Evolutionary conservation across 2,888 invertebrate genomes (phyloP), one percentile per base, ranked within the genome.

Genomic region (Geotrupes spiniger): DNA sequence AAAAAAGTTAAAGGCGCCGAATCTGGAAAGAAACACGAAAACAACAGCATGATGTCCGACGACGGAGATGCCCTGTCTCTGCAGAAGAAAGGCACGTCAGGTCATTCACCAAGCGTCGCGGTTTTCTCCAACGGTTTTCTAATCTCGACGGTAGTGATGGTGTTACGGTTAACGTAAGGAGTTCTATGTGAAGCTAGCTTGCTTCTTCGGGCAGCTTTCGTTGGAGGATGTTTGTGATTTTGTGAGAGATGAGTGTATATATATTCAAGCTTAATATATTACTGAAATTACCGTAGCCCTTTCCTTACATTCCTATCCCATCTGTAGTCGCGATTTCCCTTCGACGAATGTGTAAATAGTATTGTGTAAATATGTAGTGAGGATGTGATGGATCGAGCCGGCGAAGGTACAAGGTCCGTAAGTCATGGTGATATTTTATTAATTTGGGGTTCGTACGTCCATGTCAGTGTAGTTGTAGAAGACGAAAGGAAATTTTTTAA

Each of bases 41-140:
- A 76, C 48, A 58, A 66, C 27, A 70, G 71, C 36, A 72, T 73
- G 60, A 69, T 63, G 58, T 58, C 63, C 2, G 65, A 67, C 46
- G 62, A 63, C 4, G 75, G 75, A 27, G 65, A 69, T 2, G 65
- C 65, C 9, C 58, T 61, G 26, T 71, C 76, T 40, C 70, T 69
- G 48, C 64, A 65, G 52, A 69, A 76, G 51, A 73, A 72, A 51
- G 66, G 66, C 21, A 56, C 59, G 21, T 6, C 21, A 21, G 6
- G 21, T 21, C 3, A 21, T 21, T 21, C 21, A 6, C 21, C 21
- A 21, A 21, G 21, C 6, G 6, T 3, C 21, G 9, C 38, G 11
- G 9, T 16, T 11, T n/a, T 38, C n/a, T 17, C 25, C 38, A 25
- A 16, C 38, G 11, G 17, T 38, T 38, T 38, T 8, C 14, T 38